Percentiles rank a stretch among this genome's conserved stretches.
Conservation (phyloP, 2,797 vertebrate genomes). For the Chrysocyon brachyurus region DNA sequence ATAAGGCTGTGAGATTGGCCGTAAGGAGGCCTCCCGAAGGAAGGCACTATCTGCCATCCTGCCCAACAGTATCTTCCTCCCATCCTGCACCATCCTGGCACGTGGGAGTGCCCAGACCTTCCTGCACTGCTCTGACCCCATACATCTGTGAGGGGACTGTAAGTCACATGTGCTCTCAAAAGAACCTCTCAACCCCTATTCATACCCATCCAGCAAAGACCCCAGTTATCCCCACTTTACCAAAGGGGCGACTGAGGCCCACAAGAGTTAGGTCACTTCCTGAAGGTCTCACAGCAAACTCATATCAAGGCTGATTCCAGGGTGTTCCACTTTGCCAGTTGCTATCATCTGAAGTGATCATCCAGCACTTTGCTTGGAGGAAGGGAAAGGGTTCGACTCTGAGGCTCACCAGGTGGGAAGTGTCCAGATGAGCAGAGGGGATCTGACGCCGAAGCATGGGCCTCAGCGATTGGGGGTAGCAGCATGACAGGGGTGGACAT, state of each 20-base stretch:
- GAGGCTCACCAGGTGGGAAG: background rate
- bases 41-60: background rate
- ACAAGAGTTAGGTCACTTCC: background rate
- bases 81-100: background rate
- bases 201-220: background rate
- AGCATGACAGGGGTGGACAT: background rate
- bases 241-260: background rate
- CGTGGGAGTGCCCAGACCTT: background rate
- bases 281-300: background rate
- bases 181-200: background rate
- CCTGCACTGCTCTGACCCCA: background rate
- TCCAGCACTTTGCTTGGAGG: background rate
- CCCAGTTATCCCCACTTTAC: background rate
- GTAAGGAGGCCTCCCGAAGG: background rate
- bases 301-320: background rate
- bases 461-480: background rate
- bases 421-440: background rate
- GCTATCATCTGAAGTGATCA: background rate
- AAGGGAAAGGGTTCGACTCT: background rate
- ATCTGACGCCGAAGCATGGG: background rate
- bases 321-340: background rate
- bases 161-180: background rate
- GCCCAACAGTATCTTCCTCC: background rate
- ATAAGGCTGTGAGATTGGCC: background rate
- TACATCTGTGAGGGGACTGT: background rate